A percentile compares a stretch with the other conserved stretches of the same genome.
phyloP scores from a whole-genome alignment of 2,797 vertebrate genomes.

The Botia kubotai region DNA sequence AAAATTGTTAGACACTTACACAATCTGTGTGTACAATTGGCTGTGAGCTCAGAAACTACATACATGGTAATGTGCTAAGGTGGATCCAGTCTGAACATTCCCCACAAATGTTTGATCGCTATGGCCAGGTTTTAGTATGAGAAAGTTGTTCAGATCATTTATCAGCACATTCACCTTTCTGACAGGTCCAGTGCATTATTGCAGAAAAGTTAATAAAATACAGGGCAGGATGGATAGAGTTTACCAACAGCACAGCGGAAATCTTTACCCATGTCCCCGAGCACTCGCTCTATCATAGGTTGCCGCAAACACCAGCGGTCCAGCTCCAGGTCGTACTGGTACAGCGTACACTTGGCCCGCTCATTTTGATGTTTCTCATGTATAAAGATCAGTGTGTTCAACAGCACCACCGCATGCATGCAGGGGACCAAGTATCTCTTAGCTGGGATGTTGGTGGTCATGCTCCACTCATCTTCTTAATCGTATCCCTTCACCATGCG shows the following conservation, averaged over 20 bases:
- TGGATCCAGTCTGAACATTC: not conserved
- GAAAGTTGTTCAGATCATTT: not conserved
- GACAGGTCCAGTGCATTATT: conserved; percentile 21
- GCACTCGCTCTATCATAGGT: conserved; percentile 92
- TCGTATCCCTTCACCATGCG: conserved; percentile 96
- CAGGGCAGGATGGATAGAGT: conserved; percentile 92
- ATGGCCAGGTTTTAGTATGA: not conserved
- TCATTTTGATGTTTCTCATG: conserved; percentile 96
- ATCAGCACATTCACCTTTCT: conserved; percentile 9
- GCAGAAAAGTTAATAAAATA: conserved; percentile 40
- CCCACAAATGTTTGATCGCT: not conserved
- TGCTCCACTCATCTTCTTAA: conserved; percentile 94
- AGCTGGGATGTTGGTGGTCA: conserved; percentile 93
- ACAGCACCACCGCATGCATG: conserved; percentile 90
- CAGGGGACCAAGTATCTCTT: conserved; percentile 94
- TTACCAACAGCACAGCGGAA: conserved; percentile 96
- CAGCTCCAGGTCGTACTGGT: conserved; percentile 90
- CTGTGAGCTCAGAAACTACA: not conserved
- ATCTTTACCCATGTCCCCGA: conserved; percentile 96
- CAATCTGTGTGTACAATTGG: no score
- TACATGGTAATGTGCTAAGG: no score
- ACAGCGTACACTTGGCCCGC: conserved; percentile 93
- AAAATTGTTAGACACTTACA: conserved; percentile 70
- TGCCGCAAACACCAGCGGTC: conserved; percentile 94
- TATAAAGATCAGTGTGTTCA: conserved; percentile 92